Percentiles rank a stretch among this genome's conserved stretches.
These are phyloP conservation scores for Gavia stellata DNA, from an alignment of 2,113 vertebrate species.

Conservation along the genomic window DNA sequence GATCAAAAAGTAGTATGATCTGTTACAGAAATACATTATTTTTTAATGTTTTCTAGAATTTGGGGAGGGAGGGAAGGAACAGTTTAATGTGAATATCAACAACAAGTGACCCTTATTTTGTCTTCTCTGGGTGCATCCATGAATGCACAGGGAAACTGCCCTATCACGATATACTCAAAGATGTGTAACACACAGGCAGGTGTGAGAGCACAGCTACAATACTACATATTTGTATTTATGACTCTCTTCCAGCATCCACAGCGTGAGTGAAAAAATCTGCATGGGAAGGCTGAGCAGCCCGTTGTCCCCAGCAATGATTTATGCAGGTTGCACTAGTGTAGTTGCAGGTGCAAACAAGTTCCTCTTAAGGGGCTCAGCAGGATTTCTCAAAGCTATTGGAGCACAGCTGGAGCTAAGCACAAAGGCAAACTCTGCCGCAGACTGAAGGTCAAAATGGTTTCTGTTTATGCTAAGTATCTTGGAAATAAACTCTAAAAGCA, in stretches of 20 bases:
- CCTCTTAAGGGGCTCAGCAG: neutral
- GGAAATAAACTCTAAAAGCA: neutral
- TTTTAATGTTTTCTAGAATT: neutral
- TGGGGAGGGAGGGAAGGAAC: neutral
- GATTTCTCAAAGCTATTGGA: slow-evolving; percentile 6
- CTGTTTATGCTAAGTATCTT: neutral
- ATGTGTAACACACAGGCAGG: rapidly evolving
- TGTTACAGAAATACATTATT: neutral
- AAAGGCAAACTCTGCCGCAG: slow-evolving; percentile 4
- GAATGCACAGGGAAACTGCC: neutral
- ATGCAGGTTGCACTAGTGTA: neutral
- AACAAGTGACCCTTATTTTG: neutral
- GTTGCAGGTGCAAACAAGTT: neutral
- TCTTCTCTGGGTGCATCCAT: neutral
- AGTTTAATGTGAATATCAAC: neutral
- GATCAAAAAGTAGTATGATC: neutral
- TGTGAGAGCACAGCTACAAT: neutral
- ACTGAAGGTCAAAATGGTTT: slow-evolving; percentile 28
- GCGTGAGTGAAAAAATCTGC: neutral
- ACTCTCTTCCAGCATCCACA: neutral
- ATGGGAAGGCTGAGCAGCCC: neutral
- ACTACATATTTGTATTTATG: neutral
- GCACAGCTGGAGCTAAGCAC: slow-evolving; percentile 5
- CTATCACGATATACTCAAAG: neutral
- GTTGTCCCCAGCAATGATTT: neutral